Percentiles rank a stretch among this genome's conserved stretches.
Conservation (phyloP, 2,888 invertebrate genomes). For the Apoda limacodes region DNA sequence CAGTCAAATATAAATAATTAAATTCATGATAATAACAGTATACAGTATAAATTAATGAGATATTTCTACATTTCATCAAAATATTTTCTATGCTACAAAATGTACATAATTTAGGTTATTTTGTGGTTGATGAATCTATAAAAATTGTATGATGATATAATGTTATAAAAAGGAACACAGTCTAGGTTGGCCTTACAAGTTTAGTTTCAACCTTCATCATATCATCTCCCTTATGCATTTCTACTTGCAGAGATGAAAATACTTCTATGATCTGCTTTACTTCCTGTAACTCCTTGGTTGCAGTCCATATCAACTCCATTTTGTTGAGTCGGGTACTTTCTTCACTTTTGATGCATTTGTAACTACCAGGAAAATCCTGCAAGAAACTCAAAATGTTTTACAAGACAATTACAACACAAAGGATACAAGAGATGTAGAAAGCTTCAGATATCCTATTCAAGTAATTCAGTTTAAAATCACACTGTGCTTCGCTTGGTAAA, state of each 20-base stretch:
- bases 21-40: too few relatives aligned
- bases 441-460: too few relatives aligned
- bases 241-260: slow-evolving; percentile 48
- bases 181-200: slow-evolving; percentile 48
- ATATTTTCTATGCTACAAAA: too few relatives aligned
- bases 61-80: too few relatives aligned
- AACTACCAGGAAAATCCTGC: slow-evolving; percentile 58
- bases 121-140: too few relatives aligned
- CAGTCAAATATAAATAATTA: too few relatives aligned
- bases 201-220: slow-evolving; percentile 51
- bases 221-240: slow-evolving; percentile 51
- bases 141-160: too few relatives aligned
- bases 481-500: too few relatives aligned
- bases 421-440: background rate
- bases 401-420: slow-evolving; percentile 4
- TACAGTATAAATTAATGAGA: too few relatives aligned
- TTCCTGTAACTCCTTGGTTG: slow-evolving; percentile 28
- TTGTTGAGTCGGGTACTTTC: slow-evolving; percentile 44
- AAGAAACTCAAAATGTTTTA: slow-evolving; percentile 18
- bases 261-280: slow-evolving; percentile 47
- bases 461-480: too few relatives aligned
- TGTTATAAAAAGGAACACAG: too few relatives aligned
- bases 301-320: slow-evolving; percentile 51
- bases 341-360: slow-evolving; percentile 45
- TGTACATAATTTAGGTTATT: too few relatives aligned